Evolutionary conservation across 2,888 invertebrate genomes (phyloP).

Genomic region (Ceramica pisi): DNA sequence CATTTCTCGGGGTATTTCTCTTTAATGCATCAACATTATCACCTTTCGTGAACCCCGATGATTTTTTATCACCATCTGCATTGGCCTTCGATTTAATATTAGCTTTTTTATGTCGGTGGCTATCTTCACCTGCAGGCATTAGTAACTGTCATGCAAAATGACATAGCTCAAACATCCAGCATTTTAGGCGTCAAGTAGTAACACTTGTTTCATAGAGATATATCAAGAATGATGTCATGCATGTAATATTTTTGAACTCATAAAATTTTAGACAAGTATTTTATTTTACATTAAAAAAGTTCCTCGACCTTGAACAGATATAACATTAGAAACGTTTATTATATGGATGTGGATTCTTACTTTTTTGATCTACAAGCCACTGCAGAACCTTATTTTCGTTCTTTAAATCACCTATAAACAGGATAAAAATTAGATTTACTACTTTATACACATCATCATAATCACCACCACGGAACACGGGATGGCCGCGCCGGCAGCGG

Average conservation of each 20-base stretch:
- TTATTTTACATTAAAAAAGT: slow-evolving; percentile 66
- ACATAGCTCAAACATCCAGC: slow-evolving; percentile 91
- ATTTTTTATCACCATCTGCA: slow-evolving; percentile 88
- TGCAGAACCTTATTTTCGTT: slow-evolving; percentile 98
- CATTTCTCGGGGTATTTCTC: slow-evolving; percentile 66
- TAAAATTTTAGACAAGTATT: slow-evolving; percentile 66
- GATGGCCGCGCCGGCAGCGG: neutral
- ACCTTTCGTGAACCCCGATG: slow-evolving; percentile 78
- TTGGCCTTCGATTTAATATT: slow-evolving; percentile 88
- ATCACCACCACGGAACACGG: neutral
- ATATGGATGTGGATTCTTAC: slow-evolving; percentile 95
- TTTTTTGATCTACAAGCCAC: slow-evolving; percentile 98
- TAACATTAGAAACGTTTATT: slow-evolving; percentile 76
- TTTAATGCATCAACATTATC: slow-evolving; percentile 70
- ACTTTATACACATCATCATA: slow-evolving; percentile 26
- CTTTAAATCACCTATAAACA: slow-evolving; percentile 97
- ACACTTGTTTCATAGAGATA: slow-evolving; percentile 74
- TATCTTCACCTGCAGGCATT: slow-evolving; percentile 92
- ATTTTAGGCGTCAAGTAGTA: slow-evolving; percentile 86
- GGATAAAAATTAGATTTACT: slow-evolving; percentile 75
- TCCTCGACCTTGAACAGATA: slow-evolving; percentile 61
- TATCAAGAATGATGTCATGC: slow-evolving; percentile 90
- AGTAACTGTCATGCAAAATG: slow-evolving; percentile 91
- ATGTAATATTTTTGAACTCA: slow-evolving; percentile 81
- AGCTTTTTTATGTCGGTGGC: slow-evolving; percentile 87